Evolutionary conservation across 2,888 invertebrate genomes (phyloP).

Genomic region (Pyrrhia umbra): DNA sequence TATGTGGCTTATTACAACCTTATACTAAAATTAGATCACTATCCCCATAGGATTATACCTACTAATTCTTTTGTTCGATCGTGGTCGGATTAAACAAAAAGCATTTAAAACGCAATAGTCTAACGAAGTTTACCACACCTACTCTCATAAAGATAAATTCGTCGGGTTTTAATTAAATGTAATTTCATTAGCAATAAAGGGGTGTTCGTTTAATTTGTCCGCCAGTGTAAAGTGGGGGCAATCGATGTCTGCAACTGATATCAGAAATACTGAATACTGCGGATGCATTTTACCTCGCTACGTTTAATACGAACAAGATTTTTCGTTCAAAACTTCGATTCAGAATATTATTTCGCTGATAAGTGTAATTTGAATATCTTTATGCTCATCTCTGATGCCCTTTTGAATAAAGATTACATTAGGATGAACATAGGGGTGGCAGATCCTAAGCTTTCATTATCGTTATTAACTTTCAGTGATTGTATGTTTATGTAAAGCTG

Average conservation of each 20-base stretch:
- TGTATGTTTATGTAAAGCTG: not conserved
- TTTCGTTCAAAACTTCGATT: conserved; percentile 21
- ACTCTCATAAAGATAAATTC: conserved; percentile 49
- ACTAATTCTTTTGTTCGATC: not conserved
- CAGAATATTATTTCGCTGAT: conserved; percentile 10
- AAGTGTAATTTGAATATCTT: conserved; percentile 26
- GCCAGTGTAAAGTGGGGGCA: conserved; percentile 37
- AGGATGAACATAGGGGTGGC: not conserved
- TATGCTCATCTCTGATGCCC: conserved; percentile 5
- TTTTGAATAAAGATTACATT: conserved; percentile 22
- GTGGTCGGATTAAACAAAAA: conserved; percentile 19
- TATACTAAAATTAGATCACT: not conserved
- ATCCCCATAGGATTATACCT: not conserved
- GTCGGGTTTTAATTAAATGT: conserved; percentile 54
- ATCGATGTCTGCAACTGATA: conserved; percentile 58
- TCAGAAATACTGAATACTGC: conserved; percentile 28
- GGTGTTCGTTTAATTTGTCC: conserved; percentile 51
- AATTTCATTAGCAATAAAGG: conserved; percentile 54
- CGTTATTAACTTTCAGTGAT: not conserved
- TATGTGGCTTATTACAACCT: not conserved
- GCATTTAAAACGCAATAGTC: conserved; percentile 31
- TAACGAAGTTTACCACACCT: conserved; percentile 35
- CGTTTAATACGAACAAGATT: conserved; percentile 40
- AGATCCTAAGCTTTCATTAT: not conserved
- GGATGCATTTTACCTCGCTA: conserved; percentile 33